Base-by-base conservation (phyloP, 2,113 vertebrate genomes). In the Otus sunia region DNA sequence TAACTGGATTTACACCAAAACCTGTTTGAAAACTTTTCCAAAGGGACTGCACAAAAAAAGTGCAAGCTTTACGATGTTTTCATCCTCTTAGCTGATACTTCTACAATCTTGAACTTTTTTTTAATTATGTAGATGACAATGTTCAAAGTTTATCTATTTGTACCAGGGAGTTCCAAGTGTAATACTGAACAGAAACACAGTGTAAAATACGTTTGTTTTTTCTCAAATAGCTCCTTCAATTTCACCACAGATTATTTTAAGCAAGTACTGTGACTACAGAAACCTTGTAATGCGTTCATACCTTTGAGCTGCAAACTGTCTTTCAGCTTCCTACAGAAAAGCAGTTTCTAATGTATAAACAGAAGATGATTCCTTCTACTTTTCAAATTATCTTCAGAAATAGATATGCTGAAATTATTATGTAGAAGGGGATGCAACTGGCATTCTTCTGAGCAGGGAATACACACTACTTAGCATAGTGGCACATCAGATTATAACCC, bases 401-500 rank as follows among this genome's bases (percentile, higher is more conserved):
- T 39, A 82, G 58, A 92, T 47, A 62, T 75, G 14, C 26, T 92
- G 77, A 88, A 86, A 63, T 80, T 92, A 82, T 49, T 74, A 27
- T 6, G 29, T 41, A 45, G 49, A 77, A 75, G 6, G 34, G 34
- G n/a, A 85, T 73, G 69, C 34, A 90, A 66, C 52, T 93, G 85
- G 34, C 67, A 80, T 86, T 95, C 93, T 83, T 52, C 71, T 76
- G 60, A 93, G n/a, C 37, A 43, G 79, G 60, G 92, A 90, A 94
- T 91, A 78, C 15, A 3, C 52, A 68, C 43, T 41, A 12, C 53
- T 77, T 55, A 55, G 39, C 45, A 26, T 6, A 85, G 22, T 94
- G 68, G 92, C 94, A 96, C 43, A 76, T 18, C 18, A 86, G 72
- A 85, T 93, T 91, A 87, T 59, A 71, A 36, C 21, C 39, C 76